Evolutionary conservation across 2,113 vertebrate species (phyloP).

Genomic region (Aptenodytes forsteri): DNA sequence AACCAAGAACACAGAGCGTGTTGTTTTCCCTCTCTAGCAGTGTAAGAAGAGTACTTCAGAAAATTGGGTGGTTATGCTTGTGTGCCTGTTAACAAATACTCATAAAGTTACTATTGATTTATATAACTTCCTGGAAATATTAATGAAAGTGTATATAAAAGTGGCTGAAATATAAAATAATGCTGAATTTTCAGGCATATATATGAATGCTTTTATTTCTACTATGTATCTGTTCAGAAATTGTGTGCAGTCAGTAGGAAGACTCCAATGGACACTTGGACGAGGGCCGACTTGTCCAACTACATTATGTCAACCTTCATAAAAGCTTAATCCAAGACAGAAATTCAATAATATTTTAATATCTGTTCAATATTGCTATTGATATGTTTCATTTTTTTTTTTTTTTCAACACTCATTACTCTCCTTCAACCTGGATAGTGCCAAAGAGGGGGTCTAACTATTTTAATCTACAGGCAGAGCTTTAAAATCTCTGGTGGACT

Average conservation of each 20-base stretch:
- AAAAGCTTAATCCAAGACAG: not conserved
- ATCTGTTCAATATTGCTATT: not conserved
- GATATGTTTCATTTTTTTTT: not conserved
- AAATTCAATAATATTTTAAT: slow-evolving; percentile 16
- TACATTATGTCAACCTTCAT: not conserved
- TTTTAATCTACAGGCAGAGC: not conserved
- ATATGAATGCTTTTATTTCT: not conserved
- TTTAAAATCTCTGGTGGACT: not conserved
- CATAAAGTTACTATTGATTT: not conserved
- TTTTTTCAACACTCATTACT: not conserved
- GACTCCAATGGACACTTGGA: not conserved
- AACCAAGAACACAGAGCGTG: not conserved
- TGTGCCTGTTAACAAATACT: not conserved
- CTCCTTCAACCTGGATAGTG: not conserved
- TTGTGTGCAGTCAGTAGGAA: not conserved
- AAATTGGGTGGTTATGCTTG: not conserved
- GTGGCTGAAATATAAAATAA: not conserved
- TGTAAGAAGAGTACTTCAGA: not conserved
- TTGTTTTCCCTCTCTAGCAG: not conserved
- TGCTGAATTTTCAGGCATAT: not conserved
- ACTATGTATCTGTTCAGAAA: not conserved
- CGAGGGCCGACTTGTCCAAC: not conserved
- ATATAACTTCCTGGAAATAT: not conserved
- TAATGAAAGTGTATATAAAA: not conserved
- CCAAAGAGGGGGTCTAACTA: not conserved